Conservation (phyloP, 1,140 invertebrate genomes). For the Nomia melanderi region DNA sequence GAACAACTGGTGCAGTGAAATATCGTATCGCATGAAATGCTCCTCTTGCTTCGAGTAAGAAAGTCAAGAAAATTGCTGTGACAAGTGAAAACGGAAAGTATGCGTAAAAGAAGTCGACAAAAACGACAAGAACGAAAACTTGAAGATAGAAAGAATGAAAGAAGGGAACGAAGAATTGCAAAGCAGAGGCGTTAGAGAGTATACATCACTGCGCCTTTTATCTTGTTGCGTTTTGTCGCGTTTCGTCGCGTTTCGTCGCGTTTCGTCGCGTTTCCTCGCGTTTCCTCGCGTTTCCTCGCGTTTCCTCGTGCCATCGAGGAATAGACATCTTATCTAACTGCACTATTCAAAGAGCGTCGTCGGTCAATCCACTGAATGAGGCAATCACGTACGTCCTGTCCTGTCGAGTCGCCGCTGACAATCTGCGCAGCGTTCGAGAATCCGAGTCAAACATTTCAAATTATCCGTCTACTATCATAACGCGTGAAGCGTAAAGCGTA, state of each 20-base stretch:
- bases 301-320: constrained; percentile 42
- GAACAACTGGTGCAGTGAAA: no score
- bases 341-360: constrained; percentile 78
- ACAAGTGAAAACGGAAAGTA: no score
- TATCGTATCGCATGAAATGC: no score
- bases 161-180: not conserved
- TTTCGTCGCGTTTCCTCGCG: constrained; percentile 47
- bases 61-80: no score
- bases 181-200: constrained; percentile 26
- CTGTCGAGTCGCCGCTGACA: constrained; percentile 67
- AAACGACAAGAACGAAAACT: no score
- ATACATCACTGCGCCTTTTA: no score
- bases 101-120: not conserved
- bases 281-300: constrained; percentile 44
- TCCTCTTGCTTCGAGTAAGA: no score
- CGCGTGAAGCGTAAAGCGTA: no score
- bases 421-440: constrained; percentile 27
- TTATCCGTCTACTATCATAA: not conserved
- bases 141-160: not conserved
- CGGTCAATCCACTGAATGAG: constrained; percentile 77
- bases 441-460: constrained; percentile 18
- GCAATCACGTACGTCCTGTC: constrained; percentile 80
- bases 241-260: constrained; percentile 44
- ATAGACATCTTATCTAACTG: constrained; percentile 70
- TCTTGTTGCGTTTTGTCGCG: constrained; percentile 43